Conservation (phyloP, 2,113 vertebrate genomes). For the Tragulus kanchil region DNA sequence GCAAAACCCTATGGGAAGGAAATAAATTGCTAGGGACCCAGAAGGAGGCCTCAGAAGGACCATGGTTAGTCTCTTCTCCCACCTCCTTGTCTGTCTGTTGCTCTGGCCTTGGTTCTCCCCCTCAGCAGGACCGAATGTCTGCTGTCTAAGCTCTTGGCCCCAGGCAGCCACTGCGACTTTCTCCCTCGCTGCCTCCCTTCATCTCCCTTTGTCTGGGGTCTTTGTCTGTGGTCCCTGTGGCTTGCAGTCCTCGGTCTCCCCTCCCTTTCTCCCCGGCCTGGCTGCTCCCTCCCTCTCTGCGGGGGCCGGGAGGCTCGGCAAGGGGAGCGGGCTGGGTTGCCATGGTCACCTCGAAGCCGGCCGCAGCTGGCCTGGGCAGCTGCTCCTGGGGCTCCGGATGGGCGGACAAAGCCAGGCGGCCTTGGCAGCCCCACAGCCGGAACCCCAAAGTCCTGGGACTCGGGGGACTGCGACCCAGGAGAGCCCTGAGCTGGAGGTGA, state of each 20-base stretch:
- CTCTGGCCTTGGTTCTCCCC: background rate
- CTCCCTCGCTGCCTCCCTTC: background rate
- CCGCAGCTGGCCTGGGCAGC: conserved; percentile 83
- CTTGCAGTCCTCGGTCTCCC: conserved; percentile 55
- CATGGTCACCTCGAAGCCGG: conserved; percentile 82
- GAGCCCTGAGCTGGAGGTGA: conserved; percentile 67
- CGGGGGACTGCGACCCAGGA: background rate
- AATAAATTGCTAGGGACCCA: background rate
- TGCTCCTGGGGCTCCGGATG: conserved; percentile 72
- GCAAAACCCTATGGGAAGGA: background rate
- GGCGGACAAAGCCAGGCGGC: conserved; percentile 79
- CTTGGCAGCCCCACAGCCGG: conserved; percentile 44
- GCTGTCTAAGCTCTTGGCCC: background rate
- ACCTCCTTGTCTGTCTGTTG: background rate
- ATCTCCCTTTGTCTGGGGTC: conserved; percentile 67
- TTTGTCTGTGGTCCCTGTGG: conserved; percentile 72
- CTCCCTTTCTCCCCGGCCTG: conserved; percentile 44
- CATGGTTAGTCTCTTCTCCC: background rate
- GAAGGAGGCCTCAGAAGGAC: background rate
- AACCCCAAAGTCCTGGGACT: conserved; percentile 60
- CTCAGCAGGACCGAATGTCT: background rate
- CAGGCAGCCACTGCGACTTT: background rate
- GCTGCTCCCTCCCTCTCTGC: conserved; percentile 78
- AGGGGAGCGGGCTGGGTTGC: conserved; percentile 74
- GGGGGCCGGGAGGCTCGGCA: conserved; percentile 59